phyloP scores from a whole-genome alignment of 1,140 invertebrate species.

The Lasaia peninsularis region DNA sequence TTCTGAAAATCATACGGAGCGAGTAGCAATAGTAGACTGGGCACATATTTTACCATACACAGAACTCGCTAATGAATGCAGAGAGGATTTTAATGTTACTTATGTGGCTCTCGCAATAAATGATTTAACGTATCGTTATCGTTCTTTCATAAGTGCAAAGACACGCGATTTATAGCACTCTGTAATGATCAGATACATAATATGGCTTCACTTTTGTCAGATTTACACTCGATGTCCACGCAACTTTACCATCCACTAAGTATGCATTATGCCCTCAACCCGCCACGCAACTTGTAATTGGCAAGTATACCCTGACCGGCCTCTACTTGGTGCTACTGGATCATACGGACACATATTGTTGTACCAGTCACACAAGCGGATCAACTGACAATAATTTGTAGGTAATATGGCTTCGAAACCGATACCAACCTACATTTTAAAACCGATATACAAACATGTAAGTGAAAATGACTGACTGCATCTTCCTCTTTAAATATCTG shows the following conservation, averaged over 20 bases:
- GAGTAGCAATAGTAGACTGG: slow-evolving; percentile 56
- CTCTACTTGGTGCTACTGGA: no score
- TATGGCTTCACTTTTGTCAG: slow-evolving; percentile 11
- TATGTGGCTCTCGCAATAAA: slow-evolving; percentile 67
- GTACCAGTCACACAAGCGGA: no score
- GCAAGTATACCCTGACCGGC: no score
- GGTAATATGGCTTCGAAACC: no score
- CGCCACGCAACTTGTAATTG: background rate
- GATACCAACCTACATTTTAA: no score
- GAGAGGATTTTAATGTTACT: slow-evolving; percentile 70
- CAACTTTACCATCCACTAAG: background rate
- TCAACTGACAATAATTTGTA: no score
- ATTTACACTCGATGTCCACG: background rate
- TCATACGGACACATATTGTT: no score
- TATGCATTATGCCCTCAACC: background rate
- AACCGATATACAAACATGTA: no score
- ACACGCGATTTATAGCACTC: slow-evolving; percentile 6
- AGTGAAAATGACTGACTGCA: no score
- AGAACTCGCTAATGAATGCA: slow-evolving; percentile 67
- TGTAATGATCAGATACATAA: background rate
- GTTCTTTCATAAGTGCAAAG: slow-evolving; percentile 45
- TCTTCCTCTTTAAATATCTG: no score
- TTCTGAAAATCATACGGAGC: slow-evolving; percentile 77
- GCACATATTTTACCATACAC: slow-evolving; percentile 73
- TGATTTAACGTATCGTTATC: slow-evolving; percentile 59